Evolutionary conservation across 2,888 invertebrate species (phyloP), one percentile per base, ranked within the genome.

Genomic region (Sympetrum striolatum): DNA sequence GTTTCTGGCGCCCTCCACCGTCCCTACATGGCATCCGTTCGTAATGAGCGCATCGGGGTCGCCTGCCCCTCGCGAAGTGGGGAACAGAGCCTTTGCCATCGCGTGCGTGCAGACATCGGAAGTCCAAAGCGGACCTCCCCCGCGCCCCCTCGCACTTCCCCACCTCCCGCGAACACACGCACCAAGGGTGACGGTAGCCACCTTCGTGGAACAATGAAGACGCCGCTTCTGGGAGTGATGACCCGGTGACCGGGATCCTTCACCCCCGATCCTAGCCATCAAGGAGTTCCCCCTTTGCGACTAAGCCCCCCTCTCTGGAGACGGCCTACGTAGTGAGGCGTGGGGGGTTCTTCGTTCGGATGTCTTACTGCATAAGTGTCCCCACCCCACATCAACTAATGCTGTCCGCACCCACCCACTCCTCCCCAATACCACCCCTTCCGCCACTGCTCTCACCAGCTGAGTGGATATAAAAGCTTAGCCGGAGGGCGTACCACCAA

Each of bases 31-130:
- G 86, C 86, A 86, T 86, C 60, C 86, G 60, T 86, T 86, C 86
- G 86, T 82, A 82, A 82, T 82, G 82, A 82, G 82, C 86, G 60
- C 86, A 86, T 86, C 60, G 86, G 86, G 86, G 86, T 86, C 86
- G 86, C 1, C 37, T 22, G 22, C 58, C 25, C 35, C 82, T 35
- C 81, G 53, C 31, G 25, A 10, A 15, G 60, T 31, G 60, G 37
- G 60, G 31, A 37, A 31, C 31, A 53, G 48, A 12, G 81, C 44
- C 81, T 18, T 48, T 35, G 14, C 82, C 31, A 37, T 14, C 86
- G 37, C 31, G 37, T 22, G 86, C 86, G 86, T 86, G 86, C 86
- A 60, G 58, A 86, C 37, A 60, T 86, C 60, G 86, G 82, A 82
- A 82, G 82, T 86, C 86, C 37, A 60, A 60, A 82, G 31, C 58